Evolutionary conservation across 2,113 vertebrate species (phyloP), one percentile per base, ranked within the genome.

Genomic region (Pogona vitticeps): DNA sequence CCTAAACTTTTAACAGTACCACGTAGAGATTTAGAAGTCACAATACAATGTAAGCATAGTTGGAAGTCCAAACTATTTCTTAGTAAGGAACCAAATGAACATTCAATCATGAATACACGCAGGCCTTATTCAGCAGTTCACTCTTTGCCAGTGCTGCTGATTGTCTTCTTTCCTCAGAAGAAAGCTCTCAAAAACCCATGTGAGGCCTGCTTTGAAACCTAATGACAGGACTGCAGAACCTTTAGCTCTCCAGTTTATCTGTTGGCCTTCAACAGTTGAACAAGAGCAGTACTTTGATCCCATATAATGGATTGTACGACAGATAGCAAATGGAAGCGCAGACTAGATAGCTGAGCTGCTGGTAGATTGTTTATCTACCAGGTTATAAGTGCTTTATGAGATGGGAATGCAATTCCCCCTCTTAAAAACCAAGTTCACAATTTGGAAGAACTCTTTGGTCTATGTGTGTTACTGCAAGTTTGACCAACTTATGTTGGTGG

Each of bases 31-130:
- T 81, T 78, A 65, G 15, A 67, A 85, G 17, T 56, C 42, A 31
- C 63, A 65, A 58, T 23, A 59, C 26, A 79, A 67, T 23, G 8
- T 14, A 86, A 40, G 31, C 26, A 2, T 78, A 52, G 31, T 36
- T 20, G 14, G 46, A 70, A 21, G 72, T 83, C n/a, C 15, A 52
- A 70, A 31, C 36, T 71, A 38, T 70, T 71, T 42, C 14, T 36
- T 26, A 84, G n/a, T 80, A 91, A 90, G 0, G 6, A 52, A n/a
- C n/a, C n/a, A n/a, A n/a, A n/a, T n/a, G 42, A 52, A 86, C 1
- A 2, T 59, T 1, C 0, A 23, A 18, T 77, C 80, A 76, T 23
- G 38, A 86, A 87, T 76, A 36, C 15, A 0, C 10, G 38, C 56
- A 67, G 52, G 18, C 12, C 63, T 72, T 91, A 89, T 90, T 18